Evolutionary conservation across 2,113 vertebrate species (phyloP), one percentile per base, ranked within the genome.

Genomic region (Pseudorasbora parva): DNA sequence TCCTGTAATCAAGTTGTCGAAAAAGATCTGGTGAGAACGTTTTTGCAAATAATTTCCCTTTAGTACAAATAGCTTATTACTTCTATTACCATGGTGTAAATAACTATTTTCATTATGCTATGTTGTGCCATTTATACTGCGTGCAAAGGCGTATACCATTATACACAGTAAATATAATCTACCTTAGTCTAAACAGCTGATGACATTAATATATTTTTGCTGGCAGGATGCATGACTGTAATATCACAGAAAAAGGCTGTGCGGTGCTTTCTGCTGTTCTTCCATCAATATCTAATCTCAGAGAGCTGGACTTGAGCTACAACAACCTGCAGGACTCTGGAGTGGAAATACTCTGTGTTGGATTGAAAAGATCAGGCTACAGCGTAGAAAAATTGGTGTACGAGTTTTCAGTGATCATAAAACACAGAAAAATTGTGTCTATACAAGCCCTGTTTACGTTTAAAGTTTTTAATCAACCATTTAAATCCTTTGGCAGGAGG

Each of bases 21-120:
- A 54, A 78, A 83, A 25, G n/a, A 54, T 56, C 12, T 47, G 66
- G 86, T 87, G 66, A 56, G 54, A n/a, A 71, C n/a, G n/a, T n/a
- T n/a, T n/a, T n/a, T n/a, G n/a, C n/a, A n/a, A n/a, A n/a, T n/a
- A n/a, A n/a, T n/a, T n/a, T n/a, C n/a, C n/a, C n/a, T n/a, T 64
- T 30, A 15, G 25, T 30, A 64, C 7, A 33, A 27, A 33, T 8
- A 33, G 27, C 7, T 4, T 17, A 33, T 30, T 19, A 19, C 4
- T 21, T 19, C 8, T 57, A 57, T 51, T 51, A 21, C 21, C 51
- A 56, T 15, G 10, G 8, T 23, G 21, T 57, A 57, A 57, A 57
- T 10, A 2, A 23, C 8, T 57, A 57, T 57, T 57, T n/a, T 10
- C 9, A 57, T 23, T 2, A 57, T 57, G 8, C 8, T 11, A 23